phyloP scores from a whole-genome alignment of 2,888 invertebrate species.

The Drosophila acutilabella region DNA sequence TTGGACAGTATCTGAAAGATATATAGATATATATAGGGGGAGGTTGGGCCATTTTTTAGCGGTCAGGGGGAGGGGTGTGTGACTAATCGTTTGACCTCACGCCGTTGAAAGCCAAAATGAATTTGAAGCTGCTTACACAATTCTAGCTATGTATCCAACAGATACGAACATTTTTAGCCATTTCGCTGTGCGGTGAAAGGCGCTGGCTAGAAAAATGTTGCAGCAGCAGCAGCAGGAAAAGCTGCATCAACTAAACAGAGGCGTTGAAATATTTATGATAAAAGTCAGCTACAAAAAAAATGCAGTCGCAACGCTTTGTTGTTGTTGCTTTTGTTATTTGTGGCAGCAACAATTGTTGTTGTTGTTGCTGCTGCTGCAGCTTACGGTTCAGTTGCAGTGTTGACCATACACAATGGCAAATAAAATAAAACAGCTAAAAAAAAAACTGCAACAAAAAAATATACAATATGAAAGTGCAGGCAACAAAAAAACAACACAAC shows the following conservation, averaged over 20 bases:
- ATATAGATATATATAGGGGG: constrained; percentile 7
- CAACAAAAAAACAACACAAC: constrained; percentile 22
- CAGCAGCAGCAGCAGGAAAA: constrained; percentile 27
- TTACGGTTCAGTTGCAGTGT: constrained; percentile 54
- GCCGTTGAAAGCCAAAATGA: constrained; percentile 40
- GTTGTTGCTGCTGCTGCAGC: constrained; percentile 25
- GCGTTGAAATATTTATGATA: constrained; percentile 76
- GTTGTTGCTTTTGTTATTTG: constrained; percentile 19
- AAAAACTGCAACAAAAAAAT: constrained; percentile 31
- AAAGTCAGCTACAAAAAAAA: constrained; percentile 51
- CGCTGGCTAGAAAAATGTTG: constrained; percentile 39
- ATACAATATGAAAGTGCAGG: constrained; percentile 75
- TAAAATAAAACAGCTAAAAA: constrained; percentile 22
- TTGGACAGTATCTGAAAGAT: background rate
- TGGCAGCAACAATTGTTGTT: constrained; percentile 10
- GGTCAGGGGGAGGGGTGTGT: constrained; percentile 18
- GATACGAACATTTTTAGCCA: constrained; percentile 37
- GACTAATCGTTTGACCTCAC: constrained; percentile 66
- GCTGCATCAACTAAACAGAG: constrained; percentile 50
- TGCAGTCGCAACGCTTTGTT: constrained; percentile 50
- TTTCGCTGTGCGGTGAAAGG: constrained; percentile 57
- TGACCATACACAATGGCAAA: constrained; percentile 47
- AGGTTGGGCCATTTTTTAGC: constrained; percentile 4
- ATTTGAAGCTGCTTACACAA: constrained; percentile 52
- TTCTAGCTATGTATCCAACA: constrained; percentile 36